Base-by-base conservation (phyloP, 2,797 vertebrate genomes). In the Anguilla pacifica region DNA sequence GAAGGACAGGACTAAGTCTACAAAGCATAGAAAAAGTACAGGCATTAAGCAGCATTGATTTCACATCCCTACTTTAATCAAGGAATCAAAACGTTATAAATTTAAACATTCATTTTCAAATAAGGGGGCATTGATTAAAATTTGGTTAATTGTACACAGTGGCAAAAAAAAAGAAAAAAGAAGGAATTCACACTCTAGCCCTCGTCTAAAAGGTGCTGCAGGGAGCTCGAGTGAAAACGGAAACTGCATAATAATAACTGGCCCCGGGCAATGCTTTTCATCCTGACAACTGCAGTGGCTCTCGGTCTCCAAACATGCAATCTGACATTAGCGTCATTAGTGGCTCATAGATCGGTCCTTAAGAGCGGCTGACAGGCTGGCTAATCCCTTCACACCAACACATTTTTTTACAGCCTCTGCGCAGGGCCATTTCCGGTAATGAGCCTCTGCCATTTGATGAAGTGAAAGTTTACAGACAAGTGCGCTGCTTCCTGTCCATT, bases 381-480 rank as follows among this genome's bases (percentile, higher is more conserved):
- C 91, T 90, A 91, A 93, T 92, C 92, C 89, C 90, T 93, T 92
- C 90, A 91, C 81, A 82, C 82, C 89, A 88, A 79, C 88, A 86
- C 61, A 57, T 87, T 89, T 49, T 91, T 89, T 90, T 90, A 91
- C 85, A 85, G 90, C 84, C 57, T 67, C 87, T 88, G 87, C 92
- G 89, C 81, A 1, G 83, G 86, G 87, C 86, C 84, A 85, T 89
- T 86, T 85, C 82, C 77, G 61, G 85, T 91, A 92, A 94, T 90
- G 92, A 93, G 90, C 87, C 85, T 61, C 74, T 85, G 72, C 89
- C 83, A 46, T 88, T 91, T 91, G 92, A 93, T 93, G 88, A 92
- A 93, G 92, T 92, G 93, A 88, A 91, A 89, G 90, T 92, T 93
- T 90, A 91, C 89, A 92, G 88, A 92, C 89, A 89, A 83, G 87